Evolutionary conservation across 2,113 vertebrate species (phyloP), one percentile per base, ranked within the genome.

Genomic region (Clarias magur): DNA sequence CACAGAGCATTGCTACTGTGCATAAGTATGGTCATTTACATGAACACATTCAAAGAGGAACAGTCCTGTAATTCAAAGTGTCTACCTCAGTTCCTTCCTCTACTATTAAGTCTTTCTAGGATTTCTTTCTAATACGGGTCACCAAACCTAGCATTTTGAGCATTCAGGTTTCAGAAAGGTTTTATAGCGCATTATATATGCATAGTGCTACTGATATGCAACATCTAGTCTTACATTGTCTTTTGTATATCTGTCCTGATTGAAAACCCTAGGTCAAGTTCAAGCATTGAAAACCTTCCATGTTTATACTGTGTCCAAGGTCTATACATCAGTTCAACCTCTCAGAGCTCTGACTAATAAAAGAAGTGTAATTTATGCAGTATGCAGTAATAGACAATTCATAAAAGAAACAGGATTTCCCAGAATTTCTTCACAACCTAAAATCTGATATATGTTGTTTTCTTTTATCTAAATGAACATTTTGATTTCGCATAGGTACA

Each of bases 21-120:
- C 16, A 54, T 23, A 2, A 79, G 84, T 54, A 3, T 57, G 21
- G 13, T n/a, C 27, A 3, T 80, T 80, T 57, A 25, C 25, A 65
- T 27, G 34, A 30, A 80, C 75, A 27, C 53, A 73, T 72, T 86
- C 48, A 57, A 27, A 30, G 65, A 82, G 56, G 73, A 82, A 76
- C 16, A 86, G 27, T n/a, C 60, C 85, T 86, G 56, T 73, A 86
- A 86, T 86, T 60, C 65, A 62, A 75, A 87, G 68, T 86, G 86
- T 87, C 80, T 81, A 65, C 80, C 68, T 87, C 57, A 62, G 38
- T 62, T 38, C 84, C 56, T 86, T 17, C 34, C 75, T 63, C 65
- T 81, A 65, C 76, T 82, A 82, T 87, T 87, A 82, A 63, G 57
- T 13, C 54, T 86, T 48, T 48, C 48, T 48, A 48, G 79, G n/a